Percentiles rank a stretch among this genome's conserved stretches.
Conservation (phyloP, 2,888 invertebrate species). For the Drosophila neonasuta region DNA sequence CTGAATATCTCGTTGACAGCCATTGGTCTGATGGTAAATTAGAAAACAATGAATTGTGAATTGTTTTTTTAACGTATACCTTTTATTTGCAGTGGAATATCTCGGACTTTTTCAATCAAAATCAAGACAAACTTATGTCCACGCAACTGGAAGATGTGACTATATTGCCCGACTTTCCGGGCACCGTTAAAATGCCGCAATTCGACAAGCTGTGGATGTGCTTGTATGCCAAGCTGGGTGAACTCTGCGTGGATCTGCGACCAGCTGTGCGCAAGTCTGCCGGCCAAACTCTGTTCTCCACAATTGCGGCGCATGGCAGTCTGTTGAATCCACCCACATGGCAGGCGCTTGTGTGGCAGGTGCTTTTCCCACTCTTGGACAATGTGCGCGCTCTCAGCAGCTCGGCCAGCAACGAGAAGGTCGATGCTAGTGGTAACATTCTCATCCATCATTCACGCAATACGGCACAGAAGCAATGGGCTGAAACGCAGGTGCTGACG, state of each 20-base stretch:
- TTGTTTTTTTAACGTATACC: no score
- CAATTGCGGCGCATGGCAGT: conserved; percentile 96
- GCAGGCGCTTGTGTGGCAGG: conserved; percentile 97
- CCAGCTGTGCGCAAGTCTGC: conserved; percentile 98
- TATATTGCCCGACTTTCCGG: conserved; percentile 92
- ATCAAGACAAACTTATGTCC: conserved; percentile 91
- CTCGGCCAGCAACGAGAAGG: conserved; percentile 86
- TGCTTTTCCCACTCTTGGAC: conserved; percentile 96
- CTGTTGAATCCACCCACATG: conserved; percentile 94
- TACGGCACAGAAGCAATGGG: conserved; percentile 99
- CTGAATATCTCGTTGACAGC: conserved; percentile 98
- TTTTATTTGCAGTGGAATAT: conserved; percentile 94
- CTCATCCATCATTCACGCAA: conserved; percentile 99
- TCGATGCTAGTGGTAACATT: conserved; percentile 95
- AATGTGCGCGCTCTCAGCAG: conserved; percentile 89
- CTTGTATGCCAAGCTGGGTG: conserved; percentile 91
- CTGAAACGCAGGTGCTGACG: conserved; percentile 96
- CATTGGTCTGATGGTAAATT: conserved; percentile 93
- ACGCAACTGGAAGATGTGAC: conserved; percentile 88
- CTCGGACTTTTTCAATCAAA: conserved; percentile 98
- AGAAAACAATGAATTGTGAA: no score
- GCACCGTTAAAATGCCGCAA: conserved; percentile 91
- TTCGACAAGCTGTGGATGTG: conserved; percentile 98
- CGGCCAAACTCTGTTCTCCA: conserved; percentile 98
- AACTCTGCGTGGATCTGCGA: conserved; percentile 95